Evolutionary conservation across 35 echinoderm and acorn worm species (phyloP), one percentile per base, ranked within the genome.

Genomic region (Anneissia japonica): DNA sequence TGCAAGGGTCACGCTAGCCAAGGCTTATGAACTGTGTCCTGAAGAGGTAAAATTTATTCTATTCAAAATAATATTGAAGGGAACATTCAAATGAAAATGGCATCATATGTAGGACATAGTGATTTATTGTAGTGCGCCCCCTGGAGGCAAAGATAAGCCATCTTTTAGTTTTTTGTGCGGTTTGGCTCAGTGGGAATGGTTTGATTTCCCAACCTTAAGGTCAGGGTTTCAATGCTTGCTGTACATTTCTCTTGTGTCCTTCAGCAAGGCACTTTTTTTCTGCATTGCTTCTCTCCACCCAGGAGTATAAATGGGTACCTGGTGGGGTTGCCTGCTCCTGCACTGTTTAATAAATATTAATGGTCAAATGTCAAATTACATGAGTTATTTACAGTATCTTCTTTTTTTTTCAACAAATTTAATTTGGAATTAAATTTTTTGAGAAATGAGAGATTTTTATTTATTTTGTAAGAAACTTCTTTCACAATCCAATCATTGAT

Each of bases 11-110:
- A 99, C 96, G 28, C 39, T 99, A 38, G 89, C 93, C 46, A 99
- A 99, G 77, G 96, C 96, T 16, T 99, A 92, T 82, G 92, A 99
- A 73, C 92, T 99, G 9, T 99, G 92, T 80, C 96, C 96, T 89
- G 96, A 99, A 46, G 96, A 99, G 89, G 96, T 99, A 77, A 90
- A 82, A 10, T 12, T 35, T 81, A 35, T 30, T 3, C 4, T 10
- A 39, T 37, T 5, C 5, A 12, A 81, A 9, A 9, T 3, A 16
- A 81, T 11, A 35, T 4, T 37, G 10, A 9, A 35, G 12, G 19
- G 33, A 3, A 14, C 7, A 37, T 81, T 81, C 9, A 35, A 7
- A 35, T 35, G 10, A 81, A 81, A 11, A 3, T 81, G 79, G 35
- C 38, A 34, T 29, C 79, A 81, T 35, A 81, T 81, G 34, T 35